Percentiles rank a stretch among this genome's conserved stretches.
Conservation (phyloP, 2,888 invertebrate genomes). For the Heliconius charithonia region DNA sequence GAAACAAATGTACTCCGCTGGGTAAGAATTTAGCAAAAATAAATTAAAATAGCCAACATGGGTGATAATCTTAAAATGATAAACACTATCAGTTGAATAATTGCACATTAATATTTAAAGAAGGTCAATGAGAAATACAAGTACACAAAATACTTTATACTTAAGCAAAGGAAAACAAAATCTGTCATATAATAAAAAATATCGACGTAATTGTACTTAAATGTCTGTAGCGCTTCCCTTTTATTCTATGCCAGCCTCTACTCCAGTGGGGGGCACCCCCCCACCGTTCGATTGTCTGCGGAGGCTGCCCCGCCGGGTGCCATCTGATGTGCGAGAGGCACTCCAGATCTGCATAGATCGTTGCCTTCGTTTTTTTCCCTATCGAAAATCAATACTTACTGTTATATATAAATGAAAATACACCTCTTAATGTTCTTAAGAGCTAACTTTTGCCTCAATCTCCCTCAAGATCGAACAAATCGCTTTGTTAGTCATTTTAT, state of each 20-base stretch:
- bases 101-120: neutral
- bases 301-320: conserved; percentile 83
- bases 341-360: conserved; percentile 85
- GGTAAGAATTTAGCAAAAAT: neutral
- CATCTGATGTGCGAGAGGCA: conserved; percentile 84
- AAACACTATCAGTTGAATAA: neutral
- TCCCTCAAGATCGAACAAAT: conserved; percentile 34
- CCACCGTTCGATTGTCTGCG: conserved; percentile 84
- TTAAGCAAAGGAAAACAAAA: neutral
- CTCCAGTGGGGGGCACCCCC: conserved; percentile 72
- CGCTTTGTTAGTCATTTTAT: conserved; percentile 36
- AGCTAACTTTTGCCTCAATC: conserved; percentile 55
- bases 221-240: conserved; percentile 47
- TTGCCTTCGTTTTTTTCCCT: conserved; percentile 84
- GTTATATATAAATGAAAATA: conserved; percentile 76
- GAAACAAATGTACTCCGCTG: neutral
- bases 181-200: neutral
- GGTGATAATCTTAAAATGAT: neutral
- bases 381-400: conserved; percentile 83
- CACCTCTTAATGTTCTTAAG: conserved; percentile 74
- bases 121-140: neutral
- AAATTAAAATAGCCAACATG: neutral
- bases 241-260: conserved; percentile 78
- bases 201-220: conserved; percentile 21
- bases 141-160: neutral